phyloP scores from a whole-genome alignment of 2,797 vertebrate species.

The Hypotaenidia okinawae region DNA sequence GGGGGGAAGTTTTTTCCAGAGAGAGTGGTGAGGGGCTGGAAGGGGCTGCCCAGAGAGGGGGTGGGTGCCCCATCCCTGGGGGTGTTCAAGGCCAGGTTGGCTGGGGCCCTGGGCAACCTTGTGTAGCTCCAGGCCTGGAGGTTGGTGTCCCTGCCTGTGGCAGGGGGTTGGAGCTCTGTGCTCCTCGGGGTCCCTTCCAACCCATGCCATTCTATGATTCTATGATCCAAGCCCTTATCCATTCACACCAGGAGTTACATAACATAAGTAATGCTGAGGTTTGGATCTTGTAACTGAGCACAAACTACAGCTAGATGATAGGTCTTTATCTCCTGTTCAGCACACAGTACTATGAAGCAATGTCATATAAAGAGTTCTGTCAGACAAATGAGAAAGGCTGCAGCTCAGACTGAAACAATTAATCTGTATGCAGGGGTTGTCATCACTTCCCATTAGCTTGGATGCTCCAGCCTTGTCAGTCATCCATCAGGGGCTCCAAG shows the following conservation, averaged over 20 bases:
- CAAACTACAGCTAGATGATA: background rate
- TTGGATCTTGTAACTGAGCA: background rate
- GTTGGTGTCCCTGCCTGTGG: too few species aligned
- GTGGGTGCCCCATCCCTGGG: too few species aligned
- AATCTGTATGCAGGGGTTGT: background rate
- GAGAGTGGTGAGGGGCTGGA: too few species aligned
- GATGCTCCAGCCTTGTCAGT: conserved; percentile 6
- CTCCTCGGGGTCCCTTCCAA: too few species aligned
- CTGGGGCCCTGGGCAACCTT: too few species aligned
- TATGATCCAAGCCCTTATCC: background rate
- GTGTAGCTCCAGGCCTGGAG: too few species aligned
- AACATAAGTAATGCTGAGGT: background rate
- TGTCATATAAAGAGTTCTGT: background rate
- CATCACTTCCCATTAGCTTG: background rate
- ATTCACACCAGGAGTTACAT: background rate
- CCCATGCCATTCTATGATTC: background rate
- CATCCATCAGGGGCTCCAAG: conserved; percentile 11
- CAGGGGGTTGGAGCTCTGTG: too few species aligned
- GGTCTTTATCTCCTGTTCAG: background rate
- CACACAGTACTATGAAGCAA: background rate
- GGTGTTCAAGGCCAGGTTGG: too few species aligned
- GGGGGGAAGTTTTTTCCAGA: too few species aligned
- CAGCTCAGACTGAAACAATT: background rate
- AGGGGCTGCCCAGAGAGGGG: too few species aligned
- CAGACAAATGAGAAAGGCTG: background rate